phyloP scores from a whole-genome alignment of 2,797 vertebrate species.

The Cheirogaleus major region DNA sequence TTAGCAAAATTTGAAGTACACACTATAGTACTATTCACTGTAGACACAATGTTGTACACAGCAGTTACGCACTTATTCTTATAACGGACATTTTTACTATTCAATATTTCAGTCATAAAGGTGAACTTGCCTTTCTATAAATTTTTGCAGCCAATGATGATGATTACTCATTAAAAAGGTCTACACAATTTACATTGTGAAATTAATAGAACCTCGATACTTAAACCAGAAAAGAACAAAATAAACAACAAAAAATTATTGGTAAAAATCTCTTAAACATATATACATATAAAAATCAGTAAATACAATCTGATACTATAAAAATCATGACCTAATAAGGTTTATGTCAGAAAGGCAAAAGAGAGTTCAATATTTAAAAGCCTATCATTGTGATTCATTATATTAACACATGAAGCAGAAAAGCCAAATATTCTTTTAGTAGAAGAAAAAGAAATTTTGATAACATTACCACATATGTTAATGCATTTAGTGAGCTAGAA shows the following conservation, averaged over 20 bases:
- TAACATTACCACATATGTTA: neutral
- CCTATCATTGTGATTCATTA: neutral
- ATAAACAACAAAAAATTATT: neutral
- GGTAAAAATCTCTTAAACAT: neutral
- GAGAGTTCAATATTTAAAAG: slow-evolving; percentile 31
- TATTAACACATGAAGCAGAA: neutral
- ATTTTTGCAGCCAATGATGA: neutral
- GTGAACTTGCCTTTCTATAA: neutral
- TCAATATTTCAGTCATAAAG: neutral
- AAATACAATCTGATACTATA: neutral
- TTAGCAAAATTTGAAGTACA: too few relatives aligned
- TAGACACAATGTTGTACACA: too few relatives aligned
- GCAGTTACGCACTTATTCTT: neutral
- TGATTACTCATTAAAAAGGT: neutral
- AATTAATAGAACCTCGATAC: neutral
- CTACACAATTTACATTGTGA: slow-evolving; percentile 1
- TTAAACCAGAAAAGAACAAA: neutral
- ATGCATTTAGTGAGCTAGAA: neutral
- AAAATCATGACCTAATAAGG: neutral
- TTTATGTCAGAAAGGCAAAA: neutral
- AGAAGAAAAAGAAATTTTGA: slow-evolving; percentile 8
- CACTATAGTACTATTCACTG: too few relatives aligned
- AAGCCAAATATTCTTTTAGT: slow-evolving; percentile 23
- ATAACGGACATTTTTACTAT: neutral
- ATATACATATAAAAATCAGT: neutral